phyloP scores from a whole-genome alignment of 2,888 invertebrate genomes.

The Ophioninae sp. region DNA sequence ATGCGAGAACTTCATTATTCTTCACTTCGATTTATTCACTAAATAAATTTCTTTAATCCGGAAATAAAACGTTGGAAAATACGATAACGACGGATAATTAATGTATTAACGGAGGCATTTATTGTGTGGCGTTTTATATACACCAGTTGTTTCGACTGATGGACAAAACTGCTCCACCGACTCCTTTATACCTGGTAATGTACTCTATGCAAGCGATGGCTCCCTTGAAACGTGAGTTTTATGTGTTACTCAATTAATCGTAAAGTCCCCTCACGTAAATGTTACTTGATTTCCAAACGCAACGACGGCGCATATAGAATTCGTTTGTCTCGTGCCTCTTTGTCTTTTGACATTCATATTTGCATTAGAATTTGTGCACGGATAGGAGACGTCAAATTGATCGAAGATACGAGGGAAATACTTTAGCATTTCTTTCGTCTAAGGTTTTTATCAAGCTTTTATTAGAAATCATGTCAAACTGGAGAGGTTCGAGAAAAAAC shows the following conservation, averaged over 20 bases:
- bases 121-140: conserved; percentile 43
- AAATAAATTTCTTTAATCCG: neutral
- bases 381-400: neutral
- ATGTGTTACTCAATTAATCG: conserved; percentile 71
- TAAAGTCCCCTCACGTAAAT: conserved; percentile 69
- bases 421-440: neutral
- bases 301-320: conserved; percentile 22
- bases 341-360: neutral
- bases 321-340: conserved; percentile 29
- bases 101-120: neutral
- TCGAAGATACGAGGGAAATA: neutral
- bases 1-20: conserved; percentile 64
- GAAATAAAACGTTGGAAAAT: conserved; percentile 15
- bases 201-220: conserved; percentile 63
- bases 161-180: conserved; percentile 70
- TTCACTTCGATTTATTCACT: conserved; percentile 26
- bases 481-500: neutral
- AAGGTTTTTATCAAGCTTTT: neutral
- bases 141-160: conserved; percentile 67
- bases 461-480: neutral
- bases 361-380: neutral
- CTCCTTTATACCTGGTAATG: conserved; percentile 70
- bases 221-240: conserved; percentile 70
- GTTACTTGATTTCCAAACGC: conserved; percentile 55
- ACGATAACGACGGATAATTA: conserved; percentile 18